Conservation (phyloP, 2,797 vertebrate genomes). For the Melanogrammus aeglefinus region DNA sequence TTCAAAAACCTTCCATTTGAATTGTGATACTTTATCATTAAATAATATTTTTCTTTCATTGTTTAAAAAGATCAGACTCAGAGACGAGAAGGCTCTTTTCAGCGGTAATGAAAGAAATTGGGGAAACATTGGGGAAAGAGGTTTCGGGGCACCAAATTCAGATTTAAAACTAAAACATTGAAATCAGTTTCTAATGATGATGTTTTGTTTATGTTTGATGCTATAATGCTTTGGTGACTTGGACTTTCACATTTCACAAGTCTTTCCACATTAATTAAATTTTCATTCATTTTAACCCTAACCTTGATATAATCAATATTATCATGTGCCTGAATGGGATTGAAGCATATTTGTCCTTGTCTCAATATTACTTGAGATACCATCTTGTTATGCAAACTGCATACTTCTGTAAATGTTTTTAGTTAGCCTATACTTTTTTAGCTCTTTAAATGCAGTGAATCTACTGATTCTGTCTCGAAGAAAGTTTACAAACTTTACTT, state of each 20-base stretch:
- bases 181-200: not conserved
- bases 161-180: not conserved
- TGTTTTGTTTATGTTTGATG: not conserved
- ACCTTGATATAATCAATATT: not conserved
- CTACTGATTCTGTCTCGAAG: not conserved
- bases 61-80: not conserved
- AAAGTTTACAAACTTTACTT: slow-evolving; percentile 2
- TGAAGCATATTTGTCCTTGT: not conserved
- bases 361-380: not conserved
- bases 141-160: not conserved
- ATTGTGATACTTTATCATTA: not conserved
- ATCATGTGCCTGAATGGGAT: not conserved
- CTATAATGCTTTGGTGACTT: not conserved
- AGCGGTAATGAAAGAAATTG: not conserved
- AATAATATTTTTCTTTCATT: not conserved
- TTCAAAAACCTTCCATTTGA: not conserved
- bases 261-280: not conserved
- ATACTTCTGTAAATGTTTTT: not conserved
- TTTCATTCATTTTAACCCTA: not conserved
- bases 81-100: not conserved
- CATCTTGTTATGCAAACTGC: not conserved
- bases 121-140: not conserved
- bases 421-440: not conserved
- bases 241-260: not conserved
- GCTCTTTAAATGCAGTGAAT: not conserved